These are phyloP conservation scores for Platerodrilus igneus DNA, from an alignment of 2,888 invertebrate genomes.

Conservation along the genomic window DNA sequence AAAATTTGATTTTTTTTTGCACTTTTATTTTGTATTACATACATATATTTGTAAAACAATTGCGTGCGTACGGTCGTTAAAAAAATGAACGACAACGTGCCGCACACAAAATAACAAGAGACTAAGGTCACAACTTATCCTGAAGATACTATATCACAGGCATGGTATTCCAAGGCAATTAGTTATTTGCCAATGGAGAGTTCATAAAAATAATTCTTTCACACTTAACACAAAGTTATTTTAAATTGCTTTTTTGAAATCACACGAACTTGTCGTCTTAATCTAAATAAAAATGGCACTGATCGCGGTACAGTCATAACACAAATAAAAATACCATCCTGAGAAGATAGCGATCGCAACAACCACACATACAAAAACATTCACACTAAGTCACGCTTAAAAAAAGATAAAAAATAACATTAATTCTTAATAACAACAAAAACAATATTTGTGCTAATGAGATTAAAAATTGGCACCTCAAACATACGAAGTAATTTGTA, in stretches of 20 bases:
- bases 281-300: constrained; percentile 46
- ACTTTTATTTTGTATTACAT: constrained; percentile 46
- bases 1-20: constrained; percentile 44
- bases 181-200: constrained; percentile 26
- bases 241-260: constrained; percentile 27
- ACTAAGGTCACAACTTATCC: constrained; percentile 66
- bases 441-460: constrained; percentile 31
- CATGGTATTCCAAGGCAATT: constrained; percentile 51
- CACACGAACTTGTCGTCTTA: constrained; percentile 38
- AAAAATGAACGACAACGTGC: constrained; percentile 31
- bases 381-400: constrained; percentile 14
- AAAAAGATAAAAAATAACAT: constrained; percentile 22
- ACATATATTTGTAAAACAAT: constrained; percentile 50
- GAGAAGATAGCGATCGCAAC: constrained; percentile 34
- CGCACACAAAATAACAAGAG: constrained; percentile 52
- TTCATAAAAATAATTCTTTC: constrained; percentile 26
- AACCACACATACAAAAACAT: constrained; percentile 22
- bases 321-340: constrained; percentile 45
- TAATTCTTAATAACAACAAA: constrained; percentile 27
- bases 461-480: constrained; percentile 34
- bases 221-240: constrained; percentile 28
- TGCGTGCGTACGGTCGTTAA: constrained; percentile 35
- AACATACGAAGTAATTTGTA: constrained; percentile 32
- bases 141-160: constrained; percentile 68
- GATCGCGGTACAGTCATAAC: constrained; percentile 36